These are phyloP conservation scores for Stegophylla sp. DNA, from an alignment of 2,888 invertebrate genomes.

Conservation along the genomic window DNA sequence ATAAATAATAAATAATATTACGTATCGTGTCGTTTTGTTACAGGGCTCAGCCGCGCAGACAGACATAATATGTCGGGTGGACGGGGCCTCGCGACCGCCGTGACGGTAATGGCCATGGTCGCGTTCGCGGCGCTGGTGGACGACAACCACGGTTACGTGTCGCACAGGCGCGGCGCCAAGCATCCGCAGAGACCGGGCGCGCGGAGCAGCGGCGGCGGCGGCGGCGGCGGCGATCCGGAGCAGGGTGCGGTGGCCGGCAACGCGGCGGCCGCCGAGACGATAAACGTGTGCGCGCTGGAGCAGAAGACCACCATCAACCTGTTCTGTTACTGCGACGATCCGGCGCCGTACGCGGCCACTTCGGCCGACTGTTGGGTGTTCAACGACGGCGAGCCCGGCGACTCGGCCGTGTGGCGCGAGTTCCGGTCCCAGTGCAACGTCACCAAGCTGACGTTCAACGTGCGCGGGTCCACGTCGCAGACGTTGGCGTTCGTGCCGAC, in stretches of 20 bases:
- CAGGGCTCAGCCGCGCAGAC: not conserved
- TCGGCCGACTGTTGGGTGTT: constrained; percentile 82
- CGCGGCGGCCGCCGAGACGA: constrained; percentile 35
- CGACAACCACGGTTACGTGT: constrained; percentile 12
- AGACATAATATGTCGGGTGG: not conserved
- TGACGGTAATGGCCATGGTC: not conserved
- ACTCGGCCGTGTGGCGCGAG: constrained; percentile 77
- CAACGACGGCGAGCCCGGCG: constrained; percentile 72
- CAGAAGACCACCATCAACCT: constrained; percentile 64
- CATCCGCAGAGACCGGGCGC: not conserved
- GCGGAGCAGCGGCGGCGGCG: constrained; percentile 1
- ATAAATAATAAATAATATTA: too few relatives aligned
- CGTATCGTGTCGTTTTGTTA: too few relatives aligned
- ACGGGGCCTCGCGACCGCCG: not conserved
- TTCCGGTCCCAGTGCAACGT: constrained; percentile 77
- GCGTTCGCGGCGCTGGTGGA: not conserved
- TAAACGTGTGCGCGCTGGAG: constrained; percentile 62
- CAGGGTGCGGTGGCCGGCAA: constrained; percentile 1
- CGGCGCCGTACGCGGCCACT: constrained; percentile 70
- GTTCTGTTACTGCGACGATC: constrained; percentile 74
- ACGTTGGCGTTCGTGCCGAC: constrained; percentile 76
- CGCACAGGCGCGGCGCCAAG: constrained; percentile 5
- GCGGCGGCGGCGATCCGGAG: not conserved
- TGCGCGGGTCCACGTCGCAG: constrained; percentile 71
- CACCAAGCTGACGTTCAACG: constrained; percentile 75